A percentile compares a stretch with the other conserved stretches of the same genome.
These are phyloP conservation scores for Corynorhinus townsendii DNA, from an alignment of 2,113 vertebrate genomes.

Conservation along the genomic window DNA sequence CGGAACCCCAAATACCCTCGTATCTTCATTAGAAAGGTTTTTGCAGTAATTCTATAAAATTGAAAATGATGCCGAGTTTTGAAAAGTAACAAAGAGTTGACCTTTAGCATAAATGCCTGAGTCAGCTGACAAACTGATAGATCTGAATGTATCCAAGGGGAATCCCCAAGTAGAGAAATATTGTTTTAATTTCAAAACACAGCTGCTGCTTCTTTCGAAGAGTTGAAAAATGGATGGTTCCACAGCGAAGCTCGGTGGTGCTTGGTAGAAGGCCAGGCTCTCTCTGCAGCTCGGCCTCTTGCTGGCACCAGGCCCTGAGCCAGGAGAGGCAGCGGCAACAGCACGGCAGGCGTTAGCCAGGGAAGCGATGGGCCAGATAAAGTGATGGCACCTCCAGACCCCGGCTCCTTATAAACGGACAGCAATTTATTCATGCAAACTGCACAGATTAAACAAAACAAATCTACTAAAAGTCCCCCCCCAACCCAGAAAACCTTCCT, in stretches of 20 bases:
- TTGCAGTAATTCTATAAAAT: conserved; percentile 55
- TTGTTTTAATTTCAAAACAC: conserved; percentile 73
- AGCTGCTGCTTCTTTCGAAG: conserved; percentile 73
- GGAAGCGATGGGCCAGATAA: conserved; percentile 58
- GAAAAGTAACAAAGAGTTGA: conserved; percentile 65
- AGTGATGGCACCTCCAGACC: conserved; percentile 45
- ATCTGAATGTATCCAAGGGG: conserved; percentile 67
- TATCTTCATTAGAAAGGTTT: conserved; percentile 66
- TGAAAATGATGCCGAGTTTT: conserved; percentile 66
- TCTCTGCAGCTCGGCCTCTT: conserved; percentile 54
- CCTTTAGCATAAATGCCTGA: conserved; percentile 71
- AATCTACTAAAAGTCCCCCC: background rate
- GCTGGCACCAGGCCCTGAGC: background rate
- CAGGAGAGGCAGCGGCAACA: background rate
- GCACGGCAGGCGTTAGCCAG: conserved; percentile 7
- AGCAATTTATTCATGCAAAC: conserved; percentile 64
- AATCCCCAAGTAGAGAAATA: conserved; percentile 75
- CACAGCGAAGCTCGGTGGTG: conserved; percentile 59
- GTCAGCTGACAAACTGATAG: conserved; percentile 72
- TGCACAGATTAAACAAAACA: conserved; percentile 69
- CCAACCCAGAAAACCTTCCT: conserved; percentile 53
- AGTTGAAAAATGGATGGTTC: conserved; percentile 75
- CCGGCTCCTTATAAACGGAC: conserved; percentile 48
- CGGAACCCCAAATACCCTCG: conserved; percentile 67
- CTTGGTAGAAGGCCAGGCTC: conserved; percentile 56